Base-by-base conservation (phyloP, 2,888 invertebrate genomes). In the Rhagophthalmus giganteus region DNA sequence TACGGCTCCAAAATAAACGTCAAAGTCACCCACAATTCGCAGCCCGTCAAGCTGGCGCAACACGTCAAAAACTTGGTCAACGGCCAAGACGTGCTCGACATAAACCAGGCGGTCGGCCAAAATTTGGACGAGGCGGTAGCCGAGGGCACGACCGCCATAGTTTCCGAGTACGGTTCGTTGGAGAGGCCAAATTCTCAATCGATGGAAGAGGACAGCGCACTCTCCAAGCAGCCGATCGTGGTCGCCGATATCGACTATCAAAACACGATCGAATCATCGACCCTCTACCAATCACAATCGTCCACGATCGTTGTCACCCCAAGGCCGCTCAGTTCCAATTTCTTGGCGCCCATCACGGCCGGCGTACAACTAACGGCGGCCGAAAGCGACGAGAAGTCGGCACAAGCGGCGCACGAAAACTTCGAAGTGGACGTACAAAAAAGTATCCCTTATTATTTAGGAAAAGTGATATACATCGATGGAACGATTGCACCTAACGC, bases 381-480 rank as follows among this genome's bases (percentile, higher is more conserved):
- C 1, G 11, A 33, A 10, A 8, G 8, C 5, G 2, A 10, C 1
- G 39, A 45, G 35, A 41, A 40, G 24, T 68, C 11, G 72, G 77
- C 1, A 76, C 77, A 37, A 9, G 12, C 9, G 9, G 24, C 31
- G 2, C 16, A 47, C 54, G 20, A 41, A 10, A 47, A 39, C 27
- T 76, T 75, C 0, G 70, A 78, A 24, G 83, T 86, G 1, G 84
- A 86, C 73, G 72, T 87, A 2, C 85, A 86, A 62, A 77, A 84
- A 68, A 85, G 85, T 0, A 73, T 85, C 10, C 82, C 82, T 0
- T 70, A 79, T 47, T 80, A 79, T 59, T 62, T 74, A 20, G 74
- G 74, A 1, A 74, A 74, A 62, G 70, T 79, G 9, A 76, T 76
- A 58, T 76, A 75, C 20, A 44, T 44, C 20, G 10, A 40, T 6